Percentiles rank a stretch among this genome's conserved stretches.
Conservation (phyloP, 2,113 vertebrate genomes). For the Turnix velox region DNA sequence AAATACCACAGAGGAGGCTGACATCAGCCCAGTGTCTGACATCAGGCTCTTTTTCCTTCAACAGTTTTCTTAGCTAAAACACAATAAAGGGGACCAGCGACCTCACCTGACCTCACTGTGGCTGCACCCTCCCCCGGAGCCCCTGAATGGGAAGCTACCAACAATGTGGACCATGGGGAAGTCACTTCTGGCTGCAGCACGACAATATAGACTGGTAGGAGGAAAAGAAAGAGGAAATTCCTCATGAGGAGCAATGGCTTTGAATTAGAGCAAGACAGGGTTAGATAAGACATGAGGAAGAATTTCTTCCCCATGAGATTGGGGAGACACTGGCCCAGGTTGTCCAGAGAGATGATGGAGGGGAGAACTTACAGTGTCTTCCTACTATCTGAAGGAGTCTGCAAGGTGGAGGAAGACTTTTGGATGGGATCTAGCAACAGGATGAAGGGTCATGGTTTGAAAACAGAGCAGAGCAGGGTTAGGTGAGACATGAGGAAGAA, state of each 20-base stretch:
- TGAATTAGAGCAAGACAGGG: no score
- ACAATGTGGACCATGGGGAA: neutral
- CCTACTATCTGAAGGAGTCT: no score
- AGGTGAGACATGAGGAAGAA: no score
- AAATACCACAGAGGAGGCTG: neutral
- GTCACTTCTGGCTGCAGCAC: neutral
- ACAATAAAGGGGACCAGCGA: neutral
- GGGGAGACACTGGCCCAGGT: no score
- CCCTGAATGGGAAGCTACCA: neutral
- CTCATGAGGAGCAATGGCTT: no score
- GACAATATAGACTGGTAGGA: neutral
- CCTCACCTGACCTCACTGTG: neutral
- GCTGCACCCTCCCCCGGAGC: accelerated
- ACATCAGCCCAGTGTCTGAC: neutral
- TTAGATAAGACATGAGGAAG: neutral
- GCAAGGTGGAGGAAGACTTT: no score
- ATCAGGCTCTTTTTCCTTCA: neutral
- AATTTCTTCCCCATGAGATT: no score
- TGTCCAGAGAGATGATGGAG: no score
- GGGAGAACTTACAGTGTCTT: no score
- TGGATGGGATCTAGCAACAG: no score
- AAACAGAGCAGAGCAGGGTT: no score
- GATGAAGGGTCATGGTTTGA: no score
- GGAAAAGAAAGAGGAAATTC: neutral
- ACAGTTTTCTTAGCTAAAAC: neutral